Base-by-base conservation (phyloP, 1,140 invertebrate genomes). In the Venustaconcha ellipsiformis region DNA sequence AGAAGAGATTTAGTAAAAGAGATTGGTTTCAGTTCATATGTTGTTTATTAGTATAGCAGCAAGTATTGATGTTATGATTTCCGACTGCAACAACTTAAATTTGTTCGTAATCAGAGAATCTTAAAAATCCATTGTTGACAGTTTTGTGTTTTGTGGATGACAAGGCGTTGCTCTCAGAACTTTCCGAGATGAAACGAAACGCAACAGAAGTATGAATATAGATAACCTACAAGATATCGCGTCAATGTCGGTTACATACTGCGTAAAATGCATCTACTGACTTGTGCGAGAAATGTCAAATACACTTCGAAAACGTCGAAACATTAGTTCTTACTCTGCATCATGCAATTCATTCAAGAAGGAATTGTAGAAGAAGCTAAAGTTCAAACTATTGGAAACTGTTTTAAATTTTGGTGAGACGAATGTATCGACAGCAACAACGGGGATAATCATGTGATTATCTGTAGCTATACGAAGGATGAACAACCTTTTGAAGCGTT, bases 231-330 rank as follows among this genome's bases (percentile, higher is more conserved):
- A 26, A 26, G 26, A 26, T 1, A 1, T 26, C 26, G 26, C 2
- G 26, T 26, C 13, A 70, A 79, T 69, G 69, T 62, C 26, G 75
- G 72, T 26, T 72, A 80, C 48, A 26, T 23, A 20, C 37, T 70
- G 37, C n/a, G 78, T 23, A n/a, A 79, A 37, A 58, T 78, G n/a
- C 80, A 82, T 63, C 55, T 82, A 2, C 13, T 37, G 20, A 48
- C 70, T 26, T 80, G 80, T 70, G 18, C 59, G 17, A 80, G 76
- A 64, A 80, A 74, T 56, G 78, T 78, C 63, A 66, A 68, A 20
- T 79, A 81, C 60, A 68, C 62, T 14, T 81, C 77, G 18, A 78
- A 82, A 63, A 80, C 79, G 17, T 67, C 70, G 17, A 73, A 82
- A 30, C 80, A 80, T 67, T 37, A 80, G n/a, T n/a, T 80, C 13